Evolutionary conservation across 1,140 invertebrate species (phyloP).

Genomic region (Dreissena polymorpha): DNA sequence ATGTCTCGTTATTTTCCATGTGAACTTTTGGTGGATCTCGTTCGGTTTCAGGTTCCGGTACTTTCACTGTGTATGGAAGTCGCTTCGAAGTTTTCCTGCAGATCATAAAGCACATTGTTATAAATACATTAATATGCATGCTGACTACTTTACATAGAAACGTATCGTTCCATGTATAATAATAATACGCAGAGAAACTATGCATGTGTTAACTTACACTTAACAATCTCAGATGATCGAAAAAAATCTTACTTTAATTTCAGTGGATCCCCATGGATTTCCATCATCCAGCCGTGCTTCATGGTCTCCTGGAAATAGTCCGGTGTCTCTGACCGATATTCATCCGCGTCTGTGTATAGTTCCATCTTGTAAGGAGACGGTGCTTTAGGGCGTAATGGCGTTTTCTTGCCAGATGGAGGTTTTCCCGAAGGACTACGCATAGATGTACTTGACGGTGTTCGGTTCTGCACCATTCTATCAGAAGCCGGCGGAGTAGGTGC

Average conservation of each 20-base stretch:
- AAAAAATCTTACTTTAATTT: conserved; percentile 72
- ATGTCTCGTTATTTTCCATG: conserved; percentile 75
- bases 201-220: no score
- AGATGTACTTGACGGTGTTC: conserved; percentile 2
- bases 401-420: conserved; percentile 41
- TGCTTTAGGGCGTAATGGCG: conserved; percentile 38
- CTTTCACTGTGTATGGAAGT: conserved; percentile 69
- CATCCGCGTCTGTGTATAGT: conserved; percentile 32
- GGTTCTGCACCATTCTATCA: neutral
- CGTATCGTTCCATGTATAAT: no score
- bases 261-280: conserved; percentile 74
- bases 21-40: conserved; percentile 69
- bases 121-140: neutral
- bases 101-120: neutral
- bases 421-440: neutral
- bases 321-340: conserved; percentile 32
- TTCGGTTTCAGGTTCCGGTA: conserved; percentile 64
- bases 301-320: conserved; percentile 67
- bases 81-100: conserved; percentile 64
- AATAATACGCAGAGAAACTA: no score
- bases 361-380: conserved; percentile 52
- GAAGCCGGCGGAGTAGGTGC: conserved; percentile 18
- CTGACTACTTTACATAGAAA: no score
- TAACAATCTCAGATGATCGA: no score
- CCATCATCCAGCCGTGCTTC: conserved; percentile 74